Base-by-base conservation (phyloP, 2,888 invertebrate genomes). In the Pyrrhia umbra region DNA sequence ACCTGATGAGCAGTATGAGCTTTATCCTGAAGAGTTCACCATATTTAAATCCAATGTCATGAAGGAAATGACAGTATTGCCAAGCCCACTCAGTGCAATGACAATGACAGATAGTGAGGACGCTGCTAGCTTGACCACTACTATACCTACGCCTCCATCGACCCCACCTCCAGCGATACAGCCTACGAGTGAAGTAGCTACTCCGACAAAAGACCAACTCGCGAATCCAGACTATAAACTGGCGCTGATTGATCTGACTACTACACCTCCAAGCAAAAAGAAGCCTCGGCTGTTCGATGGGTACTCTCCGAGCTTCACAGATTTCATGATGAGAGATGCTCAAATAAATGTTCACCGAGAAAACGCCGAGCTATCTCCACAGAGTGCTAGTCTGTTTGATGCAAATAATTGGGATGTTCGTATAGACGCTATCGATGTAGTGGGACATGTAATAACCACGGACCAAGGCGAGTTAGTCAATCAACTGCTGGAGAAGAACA, bases 351-450 rank as follows among this genome's bases (percentile, higher is more conserved):
- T 52, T 25, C 52, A 52, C 27, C 27, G 42, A 8, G 52, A 30
- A 52, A 13, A 52, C 42, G 34, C 15, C 74, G 59, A 8, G 72
- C 83, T 68, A 55, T 55, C 43, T 18, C 55, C 43, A 45, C 10
- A 45, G 15, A 45, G 45, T 25, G 23, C 21, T 9, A 30, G 16
- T 10, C 27, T 57, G 8, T 45, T 45, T 45, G 45, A 45, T 6
- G 45, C 45, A 2, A 45, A 23, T 45, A 45, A 23, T 15, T 45
- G 45, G 23, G 45, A 45, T 21, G 45, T 45, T 23, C 23, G 23
- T 45, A 45, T 45, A 45, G 45, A 45, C 45, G 21, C 23, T 8
- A 45, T 45, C 15, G 23, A 45, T 23, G 45, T 45, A 8, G 15
- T 45, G 4, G 23, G 21, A 45, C 45, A 45, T 45, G n/a, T n/a